These are phyloP conservation scores for Sebastiscus tertius DNA, from an alignment of 2,797 vertebrate genomes.

Conservation along the genomic window DNA sequence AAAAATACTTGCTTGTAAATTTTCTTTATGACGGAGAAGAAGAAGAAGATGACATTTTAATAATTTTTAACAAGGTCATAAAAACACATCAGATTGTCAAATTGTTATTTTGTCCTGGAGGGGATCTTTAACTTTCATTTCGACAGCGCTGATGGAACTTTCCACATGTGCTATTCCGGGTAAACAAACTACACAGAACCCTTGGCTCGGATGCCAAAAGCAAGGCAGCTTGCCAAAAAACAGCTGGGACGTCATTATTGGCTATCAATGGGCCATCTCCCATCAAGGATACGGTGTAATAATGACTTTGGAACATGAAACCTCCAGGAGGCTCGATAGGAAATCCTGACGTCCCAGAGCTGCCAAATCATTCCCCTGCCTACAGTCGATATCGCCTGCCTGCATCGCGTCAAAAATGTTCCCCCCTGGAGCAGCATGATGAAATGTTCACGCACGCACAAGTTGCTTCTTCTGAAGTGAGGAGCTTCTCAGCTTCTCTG, in stretches of 20 bases:
- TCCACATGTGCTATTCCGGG: not conserved
- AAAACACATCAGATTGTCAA: not conserved
- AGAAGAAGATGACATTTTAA: not conserved
- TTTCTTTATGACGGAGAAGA: not conserved
- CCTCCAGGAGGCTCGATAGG: not conserved
- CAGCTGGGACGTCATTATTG: conserved; percentile 11
- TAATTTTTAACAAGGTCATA: not conserved
- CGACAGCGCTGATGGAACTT: not conserved
- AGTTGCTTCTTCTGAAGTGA: not conserved
- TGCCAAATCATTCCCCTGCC: not conserved
- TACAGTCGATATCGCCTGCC: not conserved
- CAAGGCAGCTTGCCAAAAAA: not conserved
- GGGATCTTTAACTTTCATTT: not conserved
- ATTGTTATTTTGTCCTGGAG: not conserved
- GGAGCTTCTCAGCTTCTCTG: not conserved
- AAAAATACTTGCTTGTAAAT: not conserved
- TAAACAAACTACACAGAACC: not conserved
- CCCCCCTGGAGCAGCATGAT: not conserved
- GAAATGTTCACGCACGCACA: not conserved
- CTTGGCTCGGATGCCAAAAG: not conserved
- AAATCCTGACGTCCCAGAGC: conserved; percentile 7
- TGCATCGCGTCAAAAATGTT: not conserved
- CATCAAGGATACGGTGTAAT: not conserved
- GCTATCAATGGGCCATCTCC: not conserved
- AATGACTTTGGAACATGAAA: conserved; percentile 27